Evolutionary conservation across 2,113 vertebrate species (phyloP).

Genomic region (Coreoperca whiteheadi): DNA sequence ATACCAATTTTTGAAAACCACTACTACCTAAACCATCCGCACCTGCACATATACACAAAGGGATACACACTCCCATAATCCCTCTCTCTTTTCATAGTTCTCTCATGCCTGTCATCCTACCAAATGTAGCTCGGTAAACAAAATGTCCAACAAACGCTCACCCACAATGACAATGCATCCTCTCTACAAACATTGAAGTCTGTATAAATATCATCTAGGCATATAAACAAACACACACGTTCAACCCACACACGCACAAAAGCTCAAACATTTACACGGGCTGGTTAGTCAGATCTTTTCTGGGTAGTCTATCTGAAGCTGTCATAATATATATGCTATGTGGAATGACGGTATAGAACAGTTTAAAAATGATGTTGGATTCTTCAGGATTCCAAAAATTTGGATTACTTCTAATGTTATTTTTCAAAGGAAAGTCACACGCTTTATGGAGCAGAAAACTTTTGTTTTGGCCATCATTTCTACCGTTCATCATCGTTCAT

Average conservation of each 20-base stretch:
- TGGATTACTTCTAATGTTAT: background rate
- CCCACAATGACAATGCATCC: conserved; percentile 1
- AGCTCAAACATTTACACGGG: background rate
- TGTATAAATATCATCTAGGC: background rate
- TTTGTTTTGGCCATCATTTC: background rate
- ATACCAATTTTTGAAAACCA: conserved; percentile 28
- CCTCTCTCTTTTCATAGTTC: conserved; percentile 4
- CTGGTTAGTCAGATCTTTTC: background rate
- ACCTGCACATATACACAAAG: background rate
- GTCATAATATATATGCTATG: background rate
- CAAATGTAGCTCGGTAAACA: conserved; percentile 12
- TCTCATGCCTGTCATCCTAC: conserved; percentile 32
- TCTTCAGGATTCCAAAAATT: background rate
- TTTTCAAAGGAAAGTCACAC: background rate
- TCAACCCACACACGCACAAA: conserved; percentile 5
- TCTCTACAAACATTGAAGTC: conserved; percentile 6
- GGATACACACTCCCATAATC: conserved; percentile 3
- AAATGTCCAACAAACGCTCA: conserved; percentile 13
- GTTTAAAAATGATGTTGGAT: background rate
- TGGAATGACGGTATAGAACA: background rate
- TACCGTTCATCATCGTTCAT: background rate
- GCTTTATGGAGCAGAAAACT: background rate
- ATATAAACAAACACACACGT: conserved; percentile 16
- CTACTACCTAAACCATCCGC: background rate
- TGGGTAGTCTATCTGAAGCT: background rate